These are phyloP conservation scores for Bufo gargarizans DNA, from an alignment of 2,113 vertebrate species.

Conservation along the genomic window DNA sequence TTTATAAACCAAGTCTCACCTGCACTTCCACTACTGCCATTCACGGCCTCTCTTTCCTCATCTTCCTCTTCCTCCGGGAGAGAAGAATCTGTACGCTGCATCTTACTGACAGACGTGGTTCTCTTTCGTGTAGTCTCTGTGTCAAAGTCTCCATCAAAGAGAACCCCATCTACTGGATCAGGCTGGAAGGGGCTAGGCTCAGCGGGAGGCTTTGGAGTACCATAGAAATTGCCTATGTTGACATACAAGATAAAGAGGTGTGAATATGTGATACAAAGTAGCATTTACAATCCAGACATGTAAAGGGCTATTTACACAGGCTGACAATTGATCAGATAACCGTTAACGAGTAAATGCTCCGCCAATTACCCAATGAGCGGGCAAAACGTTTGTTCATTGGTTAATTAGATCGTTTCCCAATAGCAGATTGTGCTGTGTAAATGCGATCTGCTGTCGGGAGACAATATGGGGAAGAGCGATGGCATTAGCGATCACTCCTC, in stretches of 20 bases:
- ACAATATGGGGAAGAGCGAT: too few species aligned
- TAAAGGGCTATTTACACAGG: too few species aligned
- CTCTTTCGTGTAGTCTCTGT: conserved; percentile 91
- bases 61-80: conserved; percentile 97
- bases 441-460: too few species aligned
- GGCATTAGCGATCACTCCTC: too few species aligned
- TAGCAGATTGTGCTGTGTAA: too few species aligned
- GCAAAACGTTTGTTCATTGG: too few species aligned
- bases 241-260: not conserved
- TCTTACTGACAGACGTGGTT: conserved; percentile 96
- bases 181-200: conserved; percentile 95
- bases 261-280: too few species aligned
- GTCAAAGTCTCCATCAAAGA: conserved; percentile 96
- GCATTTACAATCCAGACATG: too few species aligned
- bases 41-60: conserved; percentile 87
- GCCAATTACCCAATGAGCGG: too few species aligned
- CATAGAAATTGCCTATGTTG: conserved; percentile 91
- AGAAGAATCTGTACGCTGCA: conserved; percentile 92
- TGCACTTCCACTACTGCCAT: conserved; percentile 77
- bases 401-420: too few species aligned
- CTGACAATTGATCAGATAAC: too few species aligned
- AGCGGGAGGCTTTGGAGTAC: conserved; percentile 93
- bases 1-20: conserved; percentile 73
- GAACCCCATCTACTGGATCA: conserved; percentile 93
- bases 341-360: too few species aligned